Base-by-base conservation (phyloP, 2,113 vertebrate genomes). In the Scopus umbretta region DNA sequence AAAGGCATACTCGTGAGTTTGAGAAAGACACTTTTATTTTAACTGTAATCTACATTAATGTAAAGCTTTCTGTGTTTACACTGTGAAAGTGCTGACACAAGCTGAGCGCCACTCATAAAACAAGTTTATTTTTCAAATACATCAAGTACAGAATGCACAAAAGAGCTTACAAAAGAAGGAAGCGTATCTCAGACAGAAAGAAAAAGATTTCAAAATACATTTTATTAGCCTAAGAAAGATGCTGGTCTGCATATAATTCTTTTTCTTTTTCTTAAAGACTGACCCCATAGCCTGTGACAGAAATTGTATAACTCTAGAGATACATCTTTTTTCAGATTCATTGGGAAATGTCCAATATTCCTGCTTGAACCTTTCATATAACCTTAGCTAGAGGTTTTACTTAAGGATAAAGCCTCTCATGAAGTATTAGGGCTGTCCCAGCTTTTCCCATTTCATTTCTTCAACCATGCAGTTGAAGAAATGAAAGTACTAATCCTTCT, bases 401-500 rank as follows among this genome's bases (percentile, higher is more conserved):
- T 97, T 94, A 86, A 78, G 68, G 70, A 85, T 96, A 87, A 95
- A 96, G 82, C 78, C 38, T 94, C 95, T 96, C 79, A 68, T 96
- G 89, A 93, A 94, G 97, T 94, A 94, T 93, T 96, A 95, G 95
- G 75, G 30, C 92, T 87, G 70, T 92, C 80, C 95, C 52, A 78
- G 91, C 89, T 95, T 97, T 97, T 95, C 88, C 94, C 82, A 93
- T 96, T 96, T 96, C 76, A 93, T 96, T 97, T 95, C 86, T 95
- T 95, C 84, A 91, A 14, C 80, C 49, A 50, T 70, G 45, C 56
- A 56, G 91, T 21, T 73, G 93, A 94, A 96, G 90, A 95, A 97
- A 96, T 96, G 89, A 95, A 96, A 96, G 95, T 89, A 73, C 87
- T 97, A 96, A 97, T 97, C 95, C 93, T 94, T 63, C 94, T 96